phyloP scores from a whole-genome alignment of 2,888 invertebrate species.

The Mongoloraphidia duomilia region DNA sequence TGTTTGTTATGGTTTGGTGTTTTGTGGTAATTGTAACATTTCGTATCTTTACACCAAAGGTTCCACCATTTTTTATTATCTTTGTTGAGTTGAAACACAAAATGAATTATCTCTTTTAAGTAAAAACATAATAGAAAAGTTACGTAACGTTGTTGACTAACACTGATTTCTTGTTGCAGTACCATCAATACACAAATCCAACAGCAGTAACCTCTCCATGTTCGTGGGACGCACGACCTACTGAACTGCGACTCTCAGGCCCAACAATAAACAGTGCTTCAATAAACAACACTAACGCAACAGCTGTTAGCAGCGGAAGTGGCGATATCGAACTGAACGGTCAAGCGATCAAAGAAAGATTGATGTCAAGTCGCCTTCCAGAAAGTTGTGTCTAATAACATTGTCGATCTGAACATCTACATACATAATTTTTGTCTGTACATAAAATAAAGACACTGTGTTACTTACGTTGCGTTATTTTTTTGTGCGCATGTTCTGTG shows the following conservation, averaged over 20 bases:
- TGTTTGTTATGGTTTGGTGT: no score
- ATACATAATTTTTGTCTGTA: no score
- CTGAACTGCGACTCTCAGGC: constrained; percentile 29
- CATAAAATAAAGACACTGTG: no score
- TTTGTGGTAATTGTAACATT: no score
- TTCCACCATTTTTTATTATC: no score
- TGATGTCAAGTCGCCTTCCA: constrained; percentile 74
- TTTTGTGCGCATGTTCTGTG: no score
- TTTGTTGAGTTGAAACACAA: no score
- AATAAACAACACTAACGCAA: constrained; percentile 7
- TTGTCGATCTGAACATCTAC: neutral
- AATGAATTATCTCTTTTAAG: no score
- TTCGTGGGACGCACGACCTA: constrained; percentile 39
- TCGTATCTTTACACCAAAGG: no score
- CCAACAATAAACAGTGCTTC: constrained; percentile 1
- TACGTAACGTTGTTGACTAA: no score
- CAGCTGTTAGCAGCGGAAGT: constrained; percentile 12
- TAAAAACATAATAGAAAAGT: no score
- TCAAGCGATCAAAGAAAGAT: constrained; percentile 73
- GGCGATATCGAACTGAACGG: constrained; percentile 51
- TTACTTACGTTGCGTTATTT: no score
- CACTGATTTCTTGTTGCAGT: constrained; percentile 19
- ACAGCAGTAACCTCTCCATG: constrained; percentile 34
- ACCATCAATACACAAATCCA: constrained; percentile 35
- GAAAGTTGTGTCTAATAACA: constrained; percentile 68